Conservation (phyloP, 2,888 invertebrate genomes). For the Polylopha cassiicola region DNA sequence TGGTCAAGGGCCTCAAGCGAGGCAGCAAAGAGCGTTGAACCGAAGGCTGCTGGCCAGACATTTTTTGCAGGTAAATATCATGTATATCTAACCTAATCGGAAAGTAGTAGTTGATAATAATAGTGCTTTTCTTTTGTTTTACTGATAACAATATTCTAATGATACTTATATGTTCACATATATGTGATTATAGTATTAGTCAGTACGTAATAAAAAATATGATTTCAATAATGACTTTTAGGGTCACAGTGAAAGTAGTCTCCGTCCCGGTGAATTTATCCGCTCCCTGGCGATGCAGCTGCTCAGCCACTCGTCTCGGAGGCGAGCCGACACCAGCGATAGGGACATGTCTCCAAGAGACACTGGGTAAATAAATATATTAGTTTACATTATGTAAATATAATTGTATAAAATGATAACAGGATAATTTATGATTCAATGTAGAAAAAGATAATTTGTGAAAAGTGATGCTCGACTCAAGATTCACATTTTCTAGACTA, state of each 20-base stretch:
- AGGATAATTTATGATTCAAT: too few relatives aligned
- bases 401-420: too few relatives aligned
- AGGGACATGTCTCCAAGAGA: slow-evolving; percentile 33
- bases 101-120: too few relatives aligned
- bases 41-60: slow-evolving; percentile 90
- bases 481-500: too few relatives aligned
- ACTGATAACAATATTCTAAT: background rate
- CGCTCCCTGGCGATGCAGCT: slow-evolving; percentile 90
- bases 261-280: slow-evolving; percentile 91
- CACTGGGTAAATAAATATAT: slow-evolving; percentile 26
- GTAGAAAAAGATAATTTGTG: too few relatives aligned
- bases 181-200: background rate
- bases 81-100: background rate
- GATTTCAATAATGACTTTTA: slow-evolving; percentile 30
- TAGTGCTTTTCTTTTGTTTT: too few relatives aligned
- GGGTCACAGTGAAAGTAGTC: slow-evolving; percentile 89
- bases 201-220: background rate
- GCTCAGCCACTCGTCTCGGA: slow-evolving; percentile 79
- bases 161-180: background rate
- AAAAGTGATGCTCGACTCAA: too few relatives aligned
- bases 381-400: too few relatives aligned
- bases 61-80: slow-evolving; percentile 81
- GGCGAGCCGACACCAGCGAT: slow-evolving; percentile 48
- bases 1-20: slow-evolving; percentile 79
- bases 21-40: slow-evolving; percentile 85